phyloP scores from a whole-genome alignment of 2,113 vertebrate species.

The Chionis minor region DNA sequence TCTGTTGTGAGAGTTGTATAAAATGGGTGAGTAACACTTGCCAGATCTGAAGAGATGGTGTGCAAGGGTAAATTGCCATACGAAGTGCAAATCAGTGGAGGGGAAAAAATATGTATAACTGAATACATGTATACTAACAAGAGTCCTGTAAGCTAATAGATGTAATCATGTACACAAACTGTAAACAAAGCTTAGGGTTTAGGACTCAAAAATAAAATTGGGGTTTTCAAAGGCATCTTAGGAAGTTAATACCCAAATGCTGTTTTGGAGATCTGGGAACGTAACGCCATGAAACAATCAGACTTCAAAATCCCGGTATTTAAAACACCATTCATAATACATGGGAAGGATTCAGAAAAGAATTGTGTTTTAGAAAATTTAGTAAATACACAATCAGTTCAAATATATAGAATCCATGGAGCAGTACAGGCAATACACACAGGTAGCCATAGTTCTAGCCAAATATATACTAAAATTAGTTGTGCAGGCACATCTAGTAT shows the following conservation, averaged over 20 bases:
- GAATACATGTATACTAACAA: background rate
- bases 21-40: background rate
- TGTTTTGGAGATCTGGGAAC: background rate
- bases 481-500: background rate
- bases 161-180: background rate
- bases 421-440: background rate
- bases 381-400: background rate
- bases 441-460: background rate
- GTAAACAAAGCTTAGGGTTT: background rate
- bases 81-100: background rate
- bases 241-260: background rate
- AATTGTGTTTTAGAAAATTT: background rate
- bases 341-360: background rate
- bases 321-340: background rate
- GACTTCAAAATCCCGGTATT: background rate
- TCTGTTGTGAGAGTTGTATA: background rate
- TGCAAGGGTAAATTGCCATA: background rate
- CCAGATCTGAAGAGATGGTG: background rate
- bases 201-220: background rate
- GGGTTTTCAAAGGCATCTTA: background rate
- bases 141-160: background rate
- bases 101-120: background rate
- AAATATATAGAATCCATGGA: background rate
- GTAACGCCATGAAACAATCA: background rate
- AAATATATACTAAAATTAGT: background rate